Evolutionary conservation across 2,888 invertebrate species (phyloP).

Genomic region (Lordiphosa fenestrarum): DNA sequence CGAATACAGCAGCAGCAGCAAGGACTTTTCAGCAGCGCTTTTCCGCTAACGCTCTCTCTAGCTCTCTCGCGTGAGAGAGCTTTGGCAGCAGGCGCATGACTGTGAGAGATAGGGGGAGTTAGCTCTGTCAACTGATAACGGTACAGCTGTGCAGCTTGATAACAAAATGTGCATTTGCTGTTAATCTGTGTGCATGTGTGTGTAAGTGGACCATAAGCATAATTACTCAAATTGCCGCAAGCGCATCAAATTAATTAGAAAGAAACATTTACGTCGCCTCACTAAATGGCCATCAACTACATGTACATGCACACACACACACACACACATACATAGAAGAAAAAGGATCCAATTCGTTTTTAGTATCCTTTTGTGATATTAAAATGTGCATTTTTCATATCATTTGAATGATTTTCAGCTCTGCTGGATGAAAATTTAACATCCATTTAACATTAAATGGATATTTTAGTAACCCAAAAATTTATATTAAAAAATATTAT

Average conservation of each 20-base stretch:
- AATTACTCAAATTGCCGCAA: slow-evolving; percentile 51
- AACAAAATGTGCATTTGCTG: slow-evolving; percentile 42
- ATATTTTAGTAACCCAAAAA: too few species aligned
- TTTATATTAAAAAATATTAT: too few species aligned
- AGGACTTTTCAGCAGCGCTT: slow-evolving; percentile 46
- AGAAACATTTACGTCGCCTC: slow-evolving; percentile 35
- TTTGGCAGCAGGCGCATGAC: slow-evolving; percentile 48
- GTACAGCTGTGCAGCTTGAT: slow-evolving; percentile 65
- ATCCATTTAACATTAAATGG: too few species aligned
- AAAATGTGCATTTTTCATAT: too few species aligned
- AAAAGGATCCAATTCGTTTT: too few species aligned
- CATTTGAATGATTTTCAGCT: too few species aligned
- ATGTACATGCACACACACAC: slow-evolving; percentile 1
- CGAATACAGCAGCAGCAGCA: slow-evolving; percentile 42
- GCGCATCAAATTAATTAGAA: slow-evolving; percentile 64
- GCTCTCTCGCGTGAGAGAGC: slow-evolving; percentile 36
- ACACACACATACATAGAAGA: background rate
- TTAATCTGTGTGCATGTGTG: slow-evolving; percentile 2
- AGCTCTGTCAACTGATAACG: slow-evolving; percentile 53
- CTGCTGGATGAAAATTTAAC: too few species aligned
- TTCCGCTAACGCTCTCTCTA: slow-evolving; percentile 7
- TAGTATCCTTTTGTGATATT: too few species aligned
- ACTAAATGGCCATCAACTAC: slow-evolving; percentile 42
- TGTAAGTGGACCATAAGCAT: slow-evolving; percentile 24
- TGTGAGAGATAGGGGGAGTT: slow-evolving; percentile 11